Base-by-base conservation (phyloP, 2,113 vertebrate species). In the Butorides virescens region DNA sequence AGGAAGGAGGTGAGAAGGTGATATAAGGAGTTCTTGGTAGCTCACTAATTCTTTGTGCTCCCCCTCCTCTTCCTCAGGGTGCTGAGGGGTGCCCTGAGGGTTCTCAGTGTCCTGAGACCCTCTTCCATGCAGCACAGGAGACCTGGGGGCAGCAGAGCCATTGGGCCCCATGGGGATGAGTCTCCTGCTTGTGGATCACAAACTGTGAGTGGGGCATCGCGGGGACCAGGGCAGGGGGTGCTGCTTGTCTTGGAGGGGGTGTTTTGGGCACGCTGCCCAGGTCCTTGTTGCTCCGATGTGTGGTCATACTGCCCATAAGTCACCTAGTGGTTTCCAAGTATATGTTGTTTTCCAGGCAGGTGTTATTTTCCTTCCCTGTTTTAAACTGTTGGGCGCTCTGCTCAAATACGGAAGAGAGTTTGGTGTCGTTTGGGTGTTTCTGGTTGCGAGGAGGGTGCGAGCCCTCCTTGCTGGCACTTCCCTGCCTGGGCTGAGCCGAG, bases 21-120 rank as follows among this genome's bases (percentile, higher is more conserved):
- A 62, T 73, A 32, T 21, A 62, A 61, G 19, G 49, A 50, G 16
- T 2, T 27, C 6, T 79, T 2, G 14, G 6, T 0, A 0, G 5
- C 0, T 86, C 1, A 2, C 0, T 71, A 0, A 2, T 3, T 46
- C 10, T 56, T 5, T 58, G 5, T 70, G 16, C 5, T 77, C 7
- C 15, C 3, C 2, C 7, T 52, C 3, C 7, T 50, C 11, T 63
- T 39, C 14, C 8, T 8, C 19, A 20, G 47, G 22, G 62, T 10
- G 11, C 8, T 21, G 62, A 47, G n/a, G 14, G 11, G 20, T 13
- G 19, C 4, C 7, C 15, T 34, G 39, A 53, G 25, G 6, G 13
- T 74, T 20, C 21, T 53, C 7, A 0, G 0, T 65, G 34, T 44
- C 37, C 20, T 36, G 46, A 42, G 36, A n/a, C 3, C 7, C 4